Percentiles rank a stretch among this genome's conserved stretches.
These are phyloP conservation scores for Plectropomus leopardus DNA, from an alignment of 2,113 vertebrate genomes.

Conservation along the genomic window DNA sequence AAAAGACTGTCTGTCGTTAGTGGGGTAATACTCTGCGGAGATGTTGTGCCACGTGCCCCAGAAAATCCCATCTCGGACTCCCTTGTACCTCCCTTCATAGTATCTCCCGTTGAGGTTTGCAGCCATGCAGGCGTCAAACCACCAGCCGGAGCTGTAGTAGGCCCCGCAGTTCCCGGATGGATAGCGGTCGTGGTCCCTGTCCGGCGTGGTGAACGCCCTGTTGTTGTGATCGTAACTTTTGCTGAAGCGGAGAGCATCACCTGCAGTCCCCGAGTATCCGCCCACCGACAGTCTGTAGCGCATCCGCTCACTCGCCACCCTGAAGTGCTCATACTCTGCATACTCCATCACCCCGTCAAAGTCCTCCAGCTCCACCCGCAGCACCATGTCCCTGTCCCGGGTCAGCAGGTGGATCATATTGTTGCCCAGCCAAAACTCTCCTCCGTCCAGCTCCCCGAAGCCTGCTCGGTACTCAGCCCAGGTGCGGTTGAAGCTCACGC, in stretches of 20 bases:
- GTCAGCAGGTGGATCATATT: constrained; percentile 93
- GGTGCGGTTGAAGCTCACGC: constrained; percentile 91
- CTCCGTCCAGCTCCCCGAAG: constrained; percentile 88
- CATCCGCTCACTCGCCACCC: constrained; percentile 91
- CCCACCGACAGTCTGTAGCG: constrained; percentile 89
- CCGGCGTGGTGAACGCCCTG: constrained; percentile 93
- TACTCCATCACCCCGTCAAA: constrained; percentile 86
- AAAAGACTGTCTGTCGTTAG: constrained; percentile 89
- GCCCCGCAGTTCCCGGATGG: constrained; percentile 92
- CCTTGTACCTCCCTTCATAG: constrained; percentile 91
- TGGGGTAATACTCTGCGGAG: too few species aligned
- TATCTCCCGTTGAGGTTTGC: constrained; percentile 97
- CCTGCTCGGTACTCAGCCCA: constrained; percentile 94
- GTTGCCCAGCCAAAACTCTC: constrained; percentile 97
- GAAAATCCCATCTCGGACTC: constrained; percentile 95
- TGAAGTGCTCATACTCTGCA: constrained; percentile 91
- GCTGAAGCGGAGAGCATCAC: constrained; percentile 89
- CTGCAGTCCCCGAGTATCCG: constrained; percentile 83
- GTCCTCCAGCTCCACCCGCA: constrained; percentile 95
- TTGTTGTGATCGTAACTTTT: constrained; percentile 91
- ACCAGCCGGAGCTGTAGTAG: constrained; percentile 97
- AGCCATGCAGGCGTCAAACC: constrained; percentile 97
- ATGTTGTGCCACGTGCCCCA: constrained; percentile 95
- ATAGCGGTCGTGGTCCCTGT: constrained; percentile 94
- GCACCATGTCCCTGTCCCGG: constrained; percentile 90